phyloP scores from a whole-genome alignment of 2,797 vertebrate genomes.

The Phalloptychus januarius region DNA sequence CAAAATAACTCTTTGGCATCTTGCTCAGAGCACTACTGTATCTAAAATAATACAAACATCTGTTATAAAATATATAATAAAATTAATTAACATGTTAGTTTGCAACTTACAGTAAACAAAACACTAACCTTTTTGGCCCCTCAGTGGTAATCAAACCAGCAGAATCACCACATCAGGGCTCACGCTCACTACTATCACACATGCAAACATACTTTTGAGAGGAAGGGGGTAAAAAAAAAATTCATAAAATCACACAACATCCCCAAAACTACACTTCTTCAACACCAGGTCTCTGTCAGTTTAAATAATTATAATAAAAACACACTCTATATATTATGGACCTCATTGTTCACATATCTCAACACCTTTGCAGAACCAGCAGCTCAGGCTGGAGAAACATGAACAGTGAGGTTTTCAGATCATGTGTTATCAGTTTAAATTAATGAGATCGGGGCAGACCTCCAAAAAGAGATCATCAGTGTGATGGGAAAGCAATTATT shows the following conservation, averaged over 20 bases:
- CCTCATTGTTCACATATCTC: conserved; percentile 31
- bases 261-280: conserved; percentile 57
- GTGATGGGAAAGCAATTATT: conserved; percentile 59
- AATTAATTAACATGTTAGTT: conserved; percentile 79
- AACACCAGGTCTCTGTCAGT: conserved; percentile 52
- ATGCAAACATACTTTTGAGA: conserved; percentile 65
- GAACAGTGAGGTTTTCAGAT: conserved; percentile 43
- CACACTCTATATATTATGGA: conserved; percentile 43
- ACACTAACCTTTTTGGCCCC: conserved; percentile 53
- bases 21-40: conserved; percentile 74
- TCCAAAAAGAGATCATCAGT: conserved; percentile 56
- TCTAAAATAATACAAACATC: conserved; percentile 86
- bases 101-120: conserved; percentile 90
- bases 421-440: conserved; percentile 62
- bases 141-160: conserved; percentile 87
- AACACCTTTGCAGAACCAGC: conserved; percentile 60
- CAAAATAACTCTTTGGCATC: conserved; percentile 91
- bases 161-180: conserved; percentile 79
- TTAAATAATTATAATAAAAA: conserved; percentile 39
- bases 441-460: conserved; percentile 47
- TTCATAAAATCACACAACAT: conserved; percentile 48
- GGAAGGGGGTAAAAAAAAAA: conserved; percentile 39
- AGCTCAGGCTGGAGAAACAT: conserved; percentile 28
- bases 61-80: conserved; percentile 90
- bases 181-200: conserved; percentile 63